Conservation (phyloP, 2,888 invertebrate genomes). For the Protula sp. region DNA sequence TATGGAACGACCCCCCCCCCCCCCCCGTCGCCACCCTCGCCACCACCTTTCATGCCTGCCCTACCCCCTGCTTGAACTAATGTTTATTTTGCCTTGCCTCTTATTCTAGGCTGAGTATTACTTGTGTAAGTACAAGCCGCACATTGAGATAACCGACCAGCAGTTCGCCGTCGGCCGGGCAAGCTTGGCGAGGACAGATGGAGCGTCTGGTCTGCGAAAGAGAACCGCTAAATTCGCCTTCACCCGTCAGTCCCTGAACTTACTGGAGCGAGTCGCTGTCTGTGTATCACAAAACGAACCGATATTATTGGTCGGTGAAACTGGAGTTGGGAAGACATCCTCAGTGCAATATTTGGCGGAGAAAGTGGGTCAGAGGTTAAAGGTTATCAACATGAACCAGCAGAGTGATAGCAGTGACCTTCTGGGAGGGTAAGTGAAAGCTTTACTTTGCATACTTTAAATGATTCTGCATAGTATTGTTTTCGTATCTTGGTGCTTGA, state of each 20-base stretch:
- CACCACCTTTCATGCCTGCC: no score
- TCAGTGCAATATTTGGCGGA: constrained; percentile 85
- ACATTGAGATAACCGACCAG: constrained; percentile 60
- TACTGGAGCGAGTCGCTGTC: constrained; percentile 78
- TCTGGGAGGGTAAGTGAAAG: constrained; percentile 70
- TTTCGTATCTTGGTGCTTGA: no score
- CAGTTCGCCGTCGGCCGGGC: constrained; percentile 69
- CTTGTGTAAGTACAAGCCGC: constrained; percentile 73
- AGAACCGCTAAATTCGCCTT: constrained; percentile 21
- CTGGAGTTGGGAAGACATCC: constrained; percentile 97
- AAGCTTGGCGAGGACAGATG: constrained; percentile 41
- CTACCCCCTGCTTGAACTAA: no score
- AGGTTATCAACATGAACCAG: constrained; percentile 97
- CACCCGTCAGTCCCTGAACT: constrained; percentile 42
- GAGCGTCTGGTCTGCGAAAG: not conserved
- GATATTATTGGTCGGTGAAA: constrained; percentile 92
- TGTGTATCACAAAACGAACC: constrained; percentile 81
- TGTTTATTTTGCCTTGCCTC: not conserved
- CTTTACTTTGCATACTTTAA: not conserved
- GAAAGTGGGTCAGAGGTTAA: constrained; percentile 74
- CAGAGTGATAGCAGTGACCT: constrained; percentile 96
- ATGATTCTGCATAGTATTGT: no score
- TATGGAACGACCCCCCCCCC: no score
- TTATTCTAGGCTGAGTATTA: constrained; percentile 67
- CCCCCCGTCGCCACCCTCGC: no score